Evolutionary conservation across 2,888 invertebrate genomes (phyloP).

Genomic region (Pristionchus mayeri): DNA sequence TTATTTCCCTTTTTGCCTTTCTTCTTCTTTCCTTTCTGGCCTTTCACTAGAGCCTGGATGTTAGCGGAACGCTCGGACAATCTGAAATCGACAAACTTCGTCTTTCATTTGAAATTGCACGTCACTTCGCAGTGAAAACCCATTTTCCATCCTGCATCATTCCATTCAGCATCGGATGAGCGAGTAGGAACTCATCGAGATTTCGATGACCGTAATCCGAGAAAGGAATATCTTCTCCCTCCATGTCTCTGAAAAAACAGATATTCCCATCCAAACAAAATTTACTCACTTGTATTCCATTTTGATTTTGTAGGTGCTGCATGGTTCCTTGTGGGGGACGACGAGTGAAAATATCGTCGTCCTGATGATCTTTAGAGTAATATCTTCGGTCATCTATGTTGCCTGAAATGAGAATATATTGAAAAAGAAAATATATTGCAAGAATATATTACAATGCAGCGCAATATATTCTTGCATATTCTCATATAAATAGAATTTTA

Average conservation of each 20-base stretch:
- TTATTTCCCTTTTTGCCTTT: constrained; percentile 26
- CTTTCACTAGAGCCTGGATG: constrained; percentile 1
- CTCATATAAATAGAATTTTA: too few relatives aligned
- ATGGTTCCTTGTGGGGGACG: constrained; percentile 39
- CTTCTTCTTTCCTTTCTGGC: constrained; percentile 38
- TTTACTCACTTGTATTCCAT: constrained; percentile 38
- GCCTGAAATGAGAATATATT: constrained; percentile 1
- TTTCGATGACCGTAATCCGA: background rate
- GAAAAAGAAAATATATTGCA: too few relatives aligned
- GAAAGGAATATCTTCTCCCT: constrained; percentile 39
- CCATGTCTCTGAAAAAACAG: constrained; percentile 3
- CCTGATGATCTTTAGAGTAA: constrained; percentile 11
- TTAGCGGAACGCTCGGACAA: constrained; percentile 38
- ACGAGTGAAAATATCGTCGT: constrained; percentile 37
- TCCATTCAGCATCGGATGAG: constrained; percentile 16
- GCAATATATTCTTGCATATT: too few relatives aligned
- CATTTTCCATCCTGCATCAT: constrained; percentile 19
- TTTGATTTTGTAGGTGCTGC: background rate
- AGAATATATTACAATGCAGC: too few relatives aligned
- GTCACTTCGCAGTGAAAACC: constrained; percentile 42
- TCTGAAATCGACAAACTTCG: background rate
- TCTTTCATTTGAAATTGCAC: background rate
- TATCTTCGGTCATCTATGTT: constrained; percentile 2
- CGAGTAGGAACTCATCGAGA: constrained; percentile 28
- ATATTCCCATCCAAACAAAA: background rate